These are phyloP conservation scores for Drosophila siamana DNA, from an alignment of 2,888 invertebrate species.

Conservation along the genomic window DNA sequence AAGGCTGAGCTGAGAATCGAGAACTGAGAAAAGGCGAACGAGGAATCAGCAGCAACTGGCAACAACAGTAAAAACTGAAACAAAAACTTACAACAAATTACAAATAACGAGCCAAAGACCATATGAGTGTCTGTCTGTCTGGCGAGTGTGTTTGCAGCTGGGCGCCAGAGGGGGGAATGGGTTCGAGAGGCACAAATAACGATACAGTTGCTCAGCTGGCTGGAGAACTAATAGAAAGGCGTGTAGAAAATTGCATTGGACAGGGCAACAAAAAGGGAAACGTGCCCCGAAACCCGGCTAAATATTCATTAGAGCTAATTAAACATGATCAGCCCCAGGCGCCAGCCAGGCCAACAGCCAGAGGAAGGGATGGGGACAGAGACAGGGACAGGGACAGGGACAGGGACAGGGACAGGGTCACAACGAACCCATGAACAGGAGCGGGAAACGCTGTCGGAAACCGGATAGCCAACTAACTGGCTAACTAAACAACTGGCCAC, in stretches of 20 bases:
- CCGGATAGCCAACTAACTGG: slow-evolving; percentile 37
- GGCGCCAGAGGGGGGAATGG: not conserved
- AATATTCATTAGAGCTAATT: slow-evolving; percentile 81
- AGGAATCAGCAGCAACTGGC: slow-evolving; percentile 55
- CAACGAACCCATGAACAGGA: not conserved
- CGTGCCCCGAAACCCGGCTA: slow-evolving; percentile 55
- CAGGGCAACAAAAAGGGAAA: slow-evolving; percentile 30
- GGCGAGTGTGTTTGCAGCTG: not conserved
- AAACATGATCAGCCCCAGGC: slow-evolving; percentile 72
- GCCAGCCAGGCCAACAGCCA: slow-evolving; percentile 9
- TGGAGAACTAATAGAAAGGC: slow-evolving; percentile 65
- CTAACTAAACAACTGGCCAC: slow-evolving; percentile 51
- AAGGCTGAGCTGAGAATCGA: not conserved
- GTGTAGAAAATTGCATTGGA: slow-evolving; percentile 68
- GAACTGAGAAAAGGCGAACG: slow-evolving; percentile 24
- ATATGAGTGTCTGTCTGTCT: slow-evolving; percentile 31
- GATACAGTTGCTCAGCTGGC: slow-evolving; percentile 25
- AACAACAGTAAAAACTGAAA: slow-evolving; percentile 75
- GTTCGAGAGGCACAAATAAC: not conserved
- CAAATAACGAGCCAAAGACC: slow-evolving; percentile 72
- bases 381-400: not conserved
- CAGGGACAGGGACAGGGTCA: not conserved
- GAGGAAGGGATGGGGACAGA: not conserved
- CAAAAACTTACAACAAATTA: slow-evolving; percentile 77
- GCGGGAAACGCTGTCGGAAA: slow-evolving; percentile 7